Conservation (phyloP, 1,140 invertebrate species). For the Sitodiplosis mosellana region DNA sequence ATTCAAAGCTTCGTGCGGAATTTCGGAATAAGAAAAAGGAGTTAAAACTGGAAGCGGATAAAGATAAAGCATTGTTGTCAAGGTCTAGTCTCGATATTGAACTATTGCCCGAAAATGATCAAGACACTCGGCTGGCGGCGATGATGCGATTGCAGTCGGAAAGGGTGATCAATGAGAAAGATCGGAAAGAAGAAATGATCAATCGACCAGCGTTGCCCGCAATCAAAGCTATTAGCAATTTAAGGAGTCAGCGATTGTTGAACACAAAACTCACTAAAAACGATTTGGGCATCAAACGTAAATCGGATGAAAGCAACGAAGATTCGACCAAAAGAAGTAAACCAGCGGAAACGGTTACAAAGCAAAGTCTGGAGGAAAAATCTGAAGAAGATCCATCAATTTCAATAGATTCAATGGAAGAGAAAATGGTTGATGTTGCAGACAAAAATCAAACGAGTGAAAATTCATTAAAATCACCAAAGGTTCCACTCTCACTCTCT, state of each 20-base stretch:
- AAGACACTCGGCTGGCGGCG: slow-evolving; percentile 60
- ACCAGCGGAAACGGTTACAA: not conserved
- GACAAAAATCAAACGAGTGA: too few relatives aligned
- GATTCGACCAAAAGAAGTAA: not conserved
- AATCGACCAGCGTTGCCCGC: slow-evolving; percentile 34
- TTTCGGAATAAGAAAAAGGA: slow-evolving; percentile 65
- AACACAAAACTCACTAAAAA: slow-evolving; percentile 15
- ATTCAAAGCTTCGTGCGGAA: slow-evolving; percentile 56
- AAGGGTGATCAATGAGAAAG: slow-evolving; percentile 29
- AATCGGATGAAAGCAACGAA: not conserved
- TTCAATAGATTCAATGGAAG: too few relatives aligned
- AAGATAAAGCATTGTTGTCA: slow-evolving; percentile 51
- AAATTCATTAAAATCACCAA: too few relatives aligned
- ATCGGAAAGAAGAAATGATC: slow-evolving; percentile 26
- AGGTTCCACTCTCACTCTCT: too few relatives aligned
- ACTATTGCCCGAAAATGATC: slow-evolving; percentile 56
- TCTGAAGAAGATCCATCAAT: too few relatives aligned
- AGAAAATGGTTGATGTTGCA: too few relatives aligned
- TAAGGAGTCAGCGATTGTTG: slow-evolving; percentile 31
- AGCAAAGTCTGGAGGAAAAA: not conserved
- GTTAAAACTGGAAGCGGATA: slow-evolving; percentile 41
- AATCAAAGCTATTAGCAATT: slow-evolving; percentile 31
- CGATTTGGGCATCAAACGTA: slow-evolving; percentile 20
- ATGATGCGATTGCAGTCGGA: slow-evolving; percentile 45
- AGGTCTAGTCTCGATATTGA: slow-evolving; percentile 62